phyloP scores from a whole-genome alignment of 2,797 vertebrate species.

The Menidia menidia region DNA sequence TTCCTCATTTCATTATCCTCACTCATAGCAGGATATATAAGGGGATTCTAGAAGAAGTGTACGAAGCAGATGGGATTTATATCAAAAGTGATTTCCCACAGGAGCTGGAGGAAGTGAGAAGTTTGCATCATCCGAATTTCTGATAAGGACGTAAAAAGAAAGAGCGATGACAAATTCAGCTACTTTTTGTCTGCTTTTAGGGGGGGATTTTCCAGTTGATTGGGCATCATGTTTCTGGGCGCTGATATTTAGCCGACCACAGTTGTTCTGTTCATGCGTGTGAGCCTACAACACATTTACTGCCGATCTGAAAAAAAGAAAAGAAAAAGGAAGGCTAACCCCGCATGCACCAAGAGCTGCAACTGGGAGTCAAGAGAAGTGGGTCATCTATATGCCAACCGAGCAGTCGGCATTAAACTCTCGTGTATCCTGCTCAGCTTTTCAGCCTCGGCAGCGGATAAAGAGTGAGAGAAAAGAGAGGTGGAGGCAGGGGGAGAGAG shows the following conservation, averaged over 20 bases:
- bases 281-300: slow-evolving; percentile 26
- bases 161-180: slow-evolving; percentile 9
- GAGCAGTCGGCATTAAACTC: slow-evolving; percentile 58
- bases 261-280: slow-evolving; percentile 34
- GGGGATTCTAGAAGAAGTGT: no score
- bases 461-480: slow-evolving; percentile 21
- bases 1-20: neutral
- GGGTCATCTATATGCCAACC: slow-evolving; percentile 75
- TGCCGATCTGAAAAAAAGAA: neutral
- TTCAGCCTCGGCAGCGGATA: slow-evolving; percentile 43
- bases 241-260: slow-evolving; percentile 38
- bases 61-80: slow-evolving; percentile 15
- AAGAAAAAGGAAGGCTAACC: slow-evolving; percentile 37
- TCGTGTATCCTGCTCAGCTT: slow-evolving; percentile 52
- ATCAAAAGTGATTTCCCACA: slow-evolving; percentile 9
- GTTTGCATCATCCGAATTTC: slow-evolving; percentile 1
- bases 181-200: slow-evolving; percentile 13
- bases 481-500: neutral
- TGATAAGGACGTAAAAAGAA: slow-evolving; percentile 6
- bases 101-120: neutral
- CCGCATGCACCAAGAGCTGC: slow-evolving; percentile 48
- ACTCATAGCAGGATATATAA: no score
- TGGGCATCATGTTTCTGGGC: slow-evolving; percentile 14
- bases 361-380: slow-evolving; percentile 60
- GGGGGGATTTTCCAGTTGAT: slow-evolving; percentile 32